Base-by-base conservation (phyloP, 1,140 invertebrate species). In the Drosophila burlai region DNA sequence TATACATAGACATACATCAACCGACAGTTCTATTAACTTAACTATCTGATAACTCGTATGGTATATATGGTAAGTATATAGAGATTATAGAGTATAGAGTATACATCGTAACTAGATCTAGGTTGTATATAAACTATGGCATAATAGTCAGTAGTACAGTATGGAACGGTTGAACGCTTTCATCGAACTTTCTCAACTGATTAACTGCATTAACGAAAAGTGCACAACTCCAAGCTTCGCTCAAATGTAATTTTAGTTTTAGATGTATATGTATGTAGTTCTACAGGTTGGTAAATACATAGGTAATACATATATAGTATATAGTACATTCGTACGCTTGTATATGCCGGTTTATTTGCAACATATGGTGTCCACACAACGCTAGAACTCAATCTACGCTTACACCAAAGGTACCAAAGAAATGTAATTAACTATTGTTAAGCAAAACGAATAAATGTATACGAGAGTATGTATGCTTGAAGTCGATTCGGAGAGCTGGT, bases 181-280 rank as follows among this genome's bases (percentile, higher is more conserved):
- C 54, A 68, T 76, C 72, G 6, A 80, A 77, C 72, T 67, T 57
- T 72, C 50, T 65, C 58, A 84, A 83, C 75, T 43, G 73, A 65
- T 68, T 63, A 68, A 82, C 54, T 72, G 67, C 80, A 83, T 78
- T 69, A 76, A 77, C 67, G 68, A 69, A 84, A 84, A 68, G 77
- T 84, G 77, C 67, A 84, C 54, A 68, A 80, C 49, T 72, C 68
- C 61, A 84, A 84, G 67, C 74, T 71, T 46, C 62, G 65, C 59
- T 64, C 45, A 63, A 66, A 66, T 47, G 21, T 36, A 42, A 40
- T n/a, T 61, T 52, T 45, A 16, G n/a, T n/a, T 52, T 29, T n/a
- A 11, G 21, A 40, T 40, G 16, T 57, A 57, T 57, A 40, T 40
- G 16, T 57, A 57, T 57, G 54, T 57, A 55, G 40, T 45, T 58